Percentiles rank a stretch among this genome's conserved stretches.
These are phyloP conservation scores for Acridotheres tristis DNA, from an alignment of 2,797 vertebrate genomes.

Conservation along the genomic window DNA sequence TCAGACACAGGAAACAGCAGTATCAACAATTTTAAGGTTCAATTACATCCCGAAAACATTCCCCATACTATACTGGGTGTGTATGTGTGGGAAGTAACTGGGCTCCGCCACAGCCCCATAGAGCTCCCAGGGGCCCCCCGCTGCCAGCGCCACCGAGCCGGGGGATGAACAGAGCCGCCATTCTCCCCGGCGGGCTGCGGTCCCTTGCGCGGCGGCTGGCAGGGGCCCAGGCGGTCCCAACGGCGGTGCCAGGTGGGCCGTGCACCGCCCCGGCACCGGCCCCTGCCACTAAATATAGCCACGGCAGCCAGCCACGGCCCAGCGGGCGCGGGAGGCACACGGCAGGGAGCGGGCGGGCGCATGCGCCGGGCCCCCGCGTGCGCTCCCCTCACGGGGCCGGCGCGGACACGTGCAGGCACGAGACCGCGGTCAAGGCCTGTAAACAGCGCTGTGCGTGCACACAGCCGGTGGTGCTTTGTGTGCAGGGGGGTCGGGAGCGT, in stretches of 20 bases:
- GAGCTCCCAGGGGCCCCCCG: neutral
- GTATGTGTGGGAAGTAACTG: neutral
- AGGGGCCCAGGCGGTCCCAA: neutral
- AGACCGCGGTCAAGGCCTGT: fast-evolving
- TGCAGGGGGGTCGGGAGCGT: fast-evolving
- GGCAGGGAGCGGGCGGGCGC: neutral
- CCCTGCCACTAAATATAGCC: conserved; percentile 26
- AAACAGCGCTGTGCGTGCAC: fast-evolving
- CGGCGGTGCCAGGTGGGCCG: conserved; percentile 8
- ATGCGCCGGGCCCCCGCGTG: neutral
- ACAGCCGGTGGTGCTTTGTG: fast-evolving
- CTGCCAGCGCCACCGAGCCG: conserved; percentile 7
- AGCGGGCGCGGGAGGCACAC: neutral
- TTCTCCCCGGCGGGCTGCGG: conserved; percentile 6
- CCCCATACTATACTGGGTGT: neutral
- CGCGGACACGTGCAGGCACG: neutral
- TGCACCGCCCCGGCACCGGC: neutral
- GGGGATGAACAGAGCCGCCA: conserved; percentile 11
- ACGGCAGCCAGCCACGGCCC: fast-evolving
- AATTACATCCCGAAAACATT: neutral
- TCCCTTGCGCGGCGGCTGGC: neutral
- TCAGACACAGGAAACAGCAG: neutral
- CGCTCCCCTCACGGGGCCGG: neutral
- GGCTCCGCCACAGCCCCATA: neutral
- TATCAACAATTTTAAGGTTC: neutral